Evolutionary conservation across 92 coral and sea anemone species (phyloP), one percentile per base, ranked within the genome.

Genomic region (Isaurus tuberculatus): DNA sequence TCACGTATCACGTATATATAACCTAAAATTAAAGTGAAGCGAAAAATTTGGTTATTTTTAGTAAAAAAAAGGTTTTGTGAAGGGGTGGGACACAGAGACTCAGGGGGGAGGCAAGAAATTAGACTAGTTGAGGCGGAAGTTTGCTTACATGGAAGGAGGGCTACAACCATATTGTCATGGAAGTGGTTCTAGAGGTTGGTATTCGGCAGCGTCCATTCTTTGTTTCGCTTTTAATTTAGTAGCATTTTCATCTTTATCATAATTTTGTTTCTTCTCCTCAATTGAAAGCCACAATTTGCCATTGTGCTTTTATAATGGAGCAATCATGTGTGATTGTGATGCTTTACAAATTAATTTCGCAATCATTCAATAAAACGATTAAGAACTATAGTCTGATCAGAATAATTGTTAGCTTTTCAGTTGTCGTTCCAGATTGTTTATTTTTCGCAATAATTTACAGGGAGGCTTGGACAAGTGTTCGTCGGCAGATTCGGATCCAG

Each of bases 381-480:
- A 19, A n/a, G 5, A 13, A 36, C 8, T 26, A 28, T 5, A 19
- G 26, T 5, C 63, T 74, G 14, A 16, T n/a, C n/a, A 0, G 14
- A 55, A 55, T 40, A 77, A 77, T 33, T 60, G 48, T 25, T 26
- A 22, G 20, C 23, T 32, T n/a, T 77, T 16, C 25, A 4, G 7
- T 22, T 11, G 68, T 34, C 11, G 10, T 22, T 77, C 19, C 22
- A 20, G 22, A 43, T 32, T 65, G 13, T 31, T 22, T 57, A 55
- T 55, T 48, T 77, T 34, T 58, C 66, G 22, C 32, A 33, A 8
- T 27, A 15, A 26, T 43, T 19, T n/a, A 61, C 61, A 95, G 98
- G 98, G 98, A 49, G 82, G 34, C 34, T 85, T 95, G 46, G 98
- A 95, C 61, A 94, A 95, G 67, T 91, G 94, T 72, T 86, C 92